Base-by-base conservation (phyloP, 2,113 vertebrate species). In the Corvus cornix region DNA sequence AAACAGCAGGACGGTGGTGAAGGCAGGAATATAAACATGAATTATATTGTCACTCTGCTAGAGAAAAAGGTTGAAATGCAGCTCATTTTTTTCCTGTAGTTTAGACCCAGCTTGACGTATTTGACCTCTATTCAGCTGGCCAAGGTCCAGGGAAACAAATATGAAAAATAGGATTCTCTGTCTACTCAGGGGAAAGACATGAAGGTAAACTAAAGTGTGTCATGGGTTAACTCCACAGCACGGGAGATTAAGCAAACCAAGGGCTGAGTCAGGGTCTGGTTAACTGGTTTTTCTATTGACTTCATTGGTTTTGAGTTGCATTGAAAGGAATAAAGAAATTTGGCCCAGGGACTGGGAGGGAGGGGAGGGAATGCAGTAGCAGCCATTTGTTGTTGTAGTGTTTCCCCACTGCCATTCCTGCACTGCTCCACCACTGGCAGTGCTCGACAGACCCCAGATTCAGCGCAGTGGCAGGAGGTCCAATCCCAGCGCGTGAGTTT, bases 11-110 rank as follows among this genome's bases (percentile, higher is more conserved):
- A 90, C 0, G 0, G 83, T 86, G 68, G 82, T 1, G 68, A 97
- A 94, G 68, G 83, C 92, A 93, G 86, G 85, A 93, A 80, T 90
- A 93, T 91, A 95, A 97, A 97, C 88, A 97, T 94, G 92, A 95
- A 95, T 97, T 97, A 95, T 95, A 70, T 56, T 96, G 95, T 95
- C 94, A 92, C 56, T 90, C 86, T 64, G 86, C 60, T 78, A 43
- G 69, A 70, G 84, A 59, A 90, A 77, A 86, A 89, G 60, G 77
- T 84, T 95, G 93, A 95, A 92, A 96, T 41, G 83, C 85, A 58
- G 85, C 72, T 96, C 78, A n/a, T 93, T 95, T 94, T 96, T 97
- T 85, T 46, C 70, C 78, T 67, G 58, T 85, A 82, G 84, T 93
- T 94, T 89, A 96, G 92, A 95, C 90, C 46, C 76, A 87, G 88